These are phyloP conservation scores for Triplophysa rosa DNA, from an alignment of 2,113 vertebrate genomes.

Conservation along the genomic window DNA sequence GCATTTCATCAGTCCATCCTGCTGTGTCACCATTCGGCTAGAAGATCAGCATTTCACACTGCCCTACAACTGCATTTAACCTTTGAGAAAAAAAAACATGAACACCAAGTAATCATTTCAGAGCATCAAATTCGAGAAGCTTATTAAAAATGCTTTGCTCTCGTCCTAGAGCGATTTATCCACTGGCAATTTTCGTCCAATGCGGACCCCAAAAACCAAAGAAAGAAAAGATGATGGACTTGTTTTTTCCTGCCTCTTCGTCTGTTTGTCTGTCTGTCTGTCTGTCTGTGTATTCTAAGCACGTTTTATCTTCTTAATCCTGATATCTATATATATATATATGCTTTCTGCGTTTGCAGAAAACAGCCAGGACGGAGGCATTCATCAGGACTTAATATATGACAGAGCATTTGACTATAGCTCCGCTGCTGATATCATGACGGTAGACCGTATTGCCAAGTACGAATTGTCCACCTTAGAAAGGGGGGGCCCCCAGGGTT, in stretches of 20 bases:
- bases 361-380: constrained; percentile 83
- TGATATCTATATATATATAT: constrained; percentile 65
- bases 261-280: constrained; percentile 81
- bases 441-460: constrained; percentile 84
- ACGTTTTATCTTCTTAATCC: constrained; percentile 74
- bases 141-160: background rate
- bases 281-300: constrained; percentile 75
- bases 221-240: constrained; percentile 56
- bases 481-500: constrained; percentile 81
- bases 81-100: background rate
- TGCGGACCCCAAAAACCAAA: constrained; percentile 10
- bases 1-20: constrained; percentile 74
- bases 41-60: constrained; percentile 73
- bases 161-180: background rate
- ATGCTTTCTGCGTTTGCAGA: constrained; percentile 86
- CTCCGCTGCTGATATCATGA: constrained; percentile 80
- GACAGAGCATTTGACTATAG: constrained; percentile 84
- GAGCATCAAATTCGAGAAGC: background rate
- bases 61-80: constrained; percentile 62
- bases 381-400: constrained; percentile 82
- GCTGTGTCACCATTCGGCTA: constrained; percentile 65
- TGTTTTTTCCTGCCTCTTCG: constrained; percentile 34
- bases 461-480: constrained; percentile 88
- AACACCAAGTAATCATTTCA: background rate
- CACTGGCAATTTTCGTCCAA: constrained; percentile 2